These are phyloP conservation scores for Ptilodon capucinus DNA, from an alignment of 2,888 invertebrate species.

Conservation along the genomic window DNA sequence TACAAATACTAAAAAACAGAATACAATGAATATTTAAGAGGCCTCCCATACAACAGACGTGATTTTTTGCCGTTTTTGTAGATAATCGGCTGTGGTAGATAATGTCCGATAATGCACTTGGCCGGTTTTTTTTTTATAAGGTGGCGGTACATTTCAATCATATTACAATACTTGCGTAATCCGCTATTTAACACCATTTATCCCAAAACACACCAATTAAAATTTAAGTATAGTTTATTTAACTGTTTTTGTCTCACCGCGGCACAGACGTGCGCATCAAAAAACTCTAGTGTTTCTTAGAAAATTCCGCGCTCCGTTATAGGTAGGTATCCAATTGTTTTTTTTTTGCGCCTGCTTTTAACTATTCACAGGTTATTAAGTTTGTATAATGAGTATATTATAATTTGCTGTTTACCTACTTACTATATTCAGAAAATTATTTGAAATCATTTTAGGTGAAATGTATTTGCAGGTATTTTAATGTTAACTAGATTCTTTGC, in stretches of 20 bases:
- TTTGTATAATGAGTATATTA: slow-evolving; percentile 10
- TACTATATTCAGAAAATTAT: slow-evolving; percentile 12
- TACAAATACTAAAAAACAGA: too few species aligned
- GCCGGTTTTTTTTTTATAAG: too few species aligned
- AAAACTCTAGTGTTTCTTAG: slow-evolving; percentile 15
- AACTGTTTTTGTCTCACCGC: slow-evolving; percentile 16
- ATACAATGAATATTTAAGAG: too few species aligned
- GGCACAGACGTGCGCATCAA: slow-evolving; percentile 8
- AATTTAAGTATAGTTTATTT: slow-evolving; percentile 23
- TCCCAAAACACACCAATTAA: slow-evolving; percentile 14
- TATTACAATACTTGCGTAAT: not conserved
- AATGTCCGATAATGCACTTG: too few species aligned
- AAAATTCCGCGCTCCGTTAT: slow-evolving; percentile 5
- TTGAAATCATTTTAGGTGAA: not conserved
- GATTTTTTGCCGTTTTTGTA: too few species aligned
- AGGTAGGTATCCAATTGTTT: slow-evolving; percentile 9
- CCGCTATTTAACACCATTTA: slow-evolving; percentile 3
- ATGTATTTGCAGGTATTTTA: not conserved
- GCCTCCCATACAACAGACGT: too few species aligned
- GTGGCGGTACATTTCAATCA: not conserved
- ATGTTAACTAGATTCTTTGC: not conserved
- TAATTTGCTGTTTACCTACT: slow-evolving; percentile 1
- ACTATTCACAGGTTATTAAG: slow-evolving; percentile 16
- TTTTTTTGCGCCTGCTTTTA: slow-evolving; percentile 16
- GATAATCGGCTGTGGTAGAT: too few species aligned